These are phyloP conservation scores for Oryzaephilus surinamensis DNA, from an alignment of 1,140 invertebrate genomes.

Conservation along the genomic window DNA sequence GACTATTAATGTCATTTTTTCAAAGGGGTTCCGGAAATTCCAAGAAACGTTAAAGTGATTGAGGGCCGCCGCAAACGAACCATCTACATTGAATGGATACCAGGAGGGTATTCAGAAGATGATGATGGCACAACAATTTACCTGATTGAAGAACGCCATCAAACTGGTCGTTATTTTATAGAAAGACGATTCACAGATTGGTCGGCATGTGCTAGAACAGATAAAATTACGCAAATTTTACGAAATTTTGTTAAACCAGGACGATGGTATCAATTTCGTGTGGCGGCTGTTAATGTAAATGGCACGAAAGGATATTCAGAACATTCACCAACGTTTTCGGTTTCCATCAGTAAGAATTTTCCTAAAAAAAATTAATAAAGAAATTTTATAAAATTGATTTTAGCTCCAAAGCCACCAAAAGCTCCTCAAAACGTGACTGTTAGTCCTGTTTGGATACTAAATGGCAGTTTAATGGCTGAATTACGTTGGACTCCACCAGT, in stretches of 20 bases:
- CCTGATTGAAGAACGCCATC: conserved; percentile 45
- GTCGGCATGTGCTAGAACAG: conserved; percentile 34
- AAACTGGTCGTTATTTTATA: conserved; percentile 41
- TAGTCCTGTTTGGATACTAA: conserved; percentile 37
- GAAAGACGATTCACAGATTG: conserved; percentile 42
- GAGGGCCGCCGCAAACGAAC: conserved; percentile 29
- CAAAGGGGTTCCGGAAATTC: conserved; percentile 38
- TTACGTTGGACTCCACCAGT: conserved; percentile 51
- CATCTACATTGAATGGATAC: conserved; percentile 35
- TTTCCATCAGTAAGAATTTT: conserved; percentile 37
- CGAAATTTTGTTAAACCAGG: conserved; percentile 51
- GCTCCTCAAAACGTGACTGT: conserved; percentile 52
- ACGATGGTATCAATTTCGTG: conserved; percentile 65
- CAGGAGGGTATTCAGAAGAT: conserved; percentile 5
- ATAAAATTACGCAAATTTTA: conserved; percentile 42
- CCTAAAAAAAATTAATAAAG: conserved; percentile 1
- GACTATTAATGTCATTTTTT: not conserved
- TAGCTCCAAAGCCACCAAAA: conserved; percentile 52
- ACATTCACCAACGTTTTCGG: conserved; percentile 49
- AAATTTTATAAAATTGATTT: conserved; percentile 16
- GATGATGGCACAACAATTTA: conserved; percentile 31
- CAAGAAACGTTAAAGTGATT: conserved; percentile 32
- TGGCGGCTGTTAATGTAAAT: conserved; percentile 57
- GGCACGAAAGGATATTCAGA: conserved; percentile 59
- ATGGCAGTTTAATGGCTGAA: conserved; percentile 44